Base-by-base conservation (phyloP, 2,113 vertebrate species). In the Sitta europaea region DNA sequence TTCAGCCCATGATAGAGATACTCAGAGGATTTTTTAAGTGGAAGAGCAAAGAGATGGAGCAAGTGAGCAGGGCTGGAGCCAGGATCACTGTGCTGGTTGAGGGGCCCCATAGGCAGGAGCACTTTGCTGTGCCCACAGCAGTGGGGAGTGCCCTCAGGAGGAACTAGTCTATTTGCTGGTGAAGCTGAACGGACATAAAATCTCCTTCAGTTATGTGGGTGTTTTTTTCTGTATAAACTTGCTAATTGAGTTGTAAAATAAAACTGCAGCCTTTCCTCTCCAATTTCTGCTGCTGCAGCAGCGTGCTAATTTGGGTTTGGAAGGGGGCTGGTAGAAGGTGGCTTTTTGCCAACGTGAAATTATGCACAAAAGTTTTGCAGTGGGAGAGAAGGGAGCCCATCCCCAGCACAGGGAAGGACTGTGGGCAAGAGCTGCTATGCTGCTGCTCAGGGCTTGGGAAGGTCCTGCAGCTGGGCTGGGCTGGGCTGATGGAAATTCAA, bases 181-280 rank as follows among this genome's bases (percentile, higher is more conserved):
- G 94, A 81, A 77, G 71, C 84, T 1, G 2, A 86, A 88, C 0
- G 1, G 82, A 70, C 70, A 57, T 77, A 89, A 92, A 90, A 93
- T 71, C 57, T 90, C 65, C 62, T 47, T 85, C 51, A 76, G 86
- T 87, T 94, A 87, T 88, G 62, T 24, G 83, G 70, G 67, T 88
- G 54, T 66, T 96, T 94, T 90, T 88, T 90, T 94, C 79, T 96
- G 82, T 77, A 90, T 87, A 97, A 96, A 97, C 90, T 95, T 57
- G 77, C 92, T 97, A 97, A 97, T 96, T 96, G 94, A 96, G 94
- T 92, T 96, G 94, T 96, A 97, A 97, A 97, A 97, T 94, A 92
- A 95, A 96, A 92, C 95, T 95, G 50, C 88, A 92, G 86, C 43
- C 76, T 94, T 95, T 90, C 94, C 80, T 91, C 93, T 97, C 92